phyloP scores from a whole-genome alignment of 2,797 vertebrate species.

The Galagoides demidoff region DNA sequence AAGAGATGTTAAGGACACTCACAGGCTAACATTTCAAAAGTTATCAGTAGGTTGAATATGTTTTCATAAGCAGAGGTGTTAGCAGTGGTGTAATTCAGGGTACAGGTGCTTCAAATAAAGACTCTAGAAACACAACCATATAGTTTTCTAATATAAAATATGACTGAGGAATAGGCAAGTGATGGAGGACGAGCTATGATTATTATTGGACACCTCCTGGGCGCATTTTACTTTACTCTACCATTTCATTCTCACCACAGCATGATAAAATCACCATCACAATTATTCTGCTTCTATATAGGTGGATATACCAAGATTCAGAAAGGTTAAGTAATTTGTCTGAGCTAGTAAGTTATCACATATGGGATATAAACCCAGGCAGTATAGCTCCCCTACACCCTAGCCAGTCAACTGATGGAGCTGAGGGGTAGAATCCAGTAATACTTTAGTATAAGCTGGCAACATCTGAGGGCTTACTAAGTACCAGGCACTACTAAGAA shows the following conservation, averaged over 20 bases:
- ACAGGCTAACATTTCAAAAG: not conserved
- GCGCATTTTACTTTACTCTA: not conserved
- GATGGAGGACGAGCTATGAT: not conserved
- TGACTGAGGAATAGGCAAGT: not conserved
- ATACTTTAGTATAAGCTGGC: not conserved
- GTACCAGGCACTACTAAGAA: not conserved
- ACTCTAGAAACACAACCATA: not conserved
- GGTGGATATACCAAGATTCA: not conserved
- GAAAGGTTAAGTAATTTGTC: not conserved
- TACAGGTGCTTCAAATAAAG: not conserved
- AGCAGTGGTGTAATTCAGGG: not conserved
- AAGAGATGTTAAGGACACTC: not conserved
- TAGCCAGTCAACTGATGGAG: too few species aligned
- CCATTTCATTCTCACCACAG: not conserved
- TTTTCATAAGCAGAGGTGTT: not conserved
- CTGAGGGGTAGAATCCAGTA: not conserved
- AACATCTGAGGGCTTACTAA: not conserved
- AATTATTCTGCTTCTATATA: not conserved
- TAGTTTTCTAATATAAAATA: not conserved
- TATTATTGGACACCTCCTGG: not conserved
- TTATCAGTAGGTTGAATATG: not conserved
- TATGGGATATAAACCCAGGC: not conserved
- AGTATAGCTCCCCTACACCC: not conserved
- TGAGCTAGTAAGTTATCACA: not conserved
- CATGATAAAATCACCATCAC: not conserved